Conservation (phyloP, 1,140 invertebrate species). For the Leptinotarsa defecta region DNA sequence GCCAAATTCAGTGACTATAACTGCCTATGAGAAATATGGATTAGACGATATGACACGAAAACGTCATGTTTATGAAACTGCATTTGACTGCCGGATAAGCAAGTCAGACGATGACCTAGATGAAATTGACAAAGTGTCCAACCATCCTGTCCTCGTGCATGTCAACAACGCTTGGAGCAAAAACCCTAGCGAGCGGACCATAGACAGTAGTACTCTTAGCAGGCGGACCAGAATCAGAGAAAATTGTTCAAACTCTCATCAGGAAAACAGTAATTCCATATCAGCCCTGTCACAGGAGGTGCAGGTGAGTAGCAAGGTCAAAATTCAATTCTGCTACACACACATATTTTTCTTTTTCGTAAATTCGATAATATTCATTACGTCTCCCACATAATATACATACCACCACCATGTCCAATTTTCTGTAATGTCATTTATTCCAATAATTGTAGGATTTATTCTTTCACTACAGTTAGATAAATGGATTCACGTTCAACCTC, state of each 20-base stretch:
- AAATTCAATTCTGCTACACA: too few species aligned
- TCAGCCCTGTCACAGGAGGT: slow-evolving; percentile 17
- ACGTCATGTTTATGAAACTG: slow-evolving; percentile 83
- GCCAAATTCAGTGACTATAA: slow-evolving; percentile 57
- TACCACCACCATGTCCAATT: too few species aligned
- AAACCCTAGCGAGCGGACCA: not conserved
- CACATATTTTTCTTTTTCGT: too few species aligned
- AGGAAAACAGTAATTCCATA: slow-evolving; percentile 15
- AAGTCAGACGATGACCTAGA: slow-evolving; percentile 82
- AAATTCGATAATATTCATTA: too few species aligned
- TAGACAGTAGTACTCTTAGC: slow-evolving; percentile 7
- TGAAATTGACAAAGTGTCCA: slow-evolving; percentile 78
- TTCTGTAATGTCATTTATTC: too few species aligned
- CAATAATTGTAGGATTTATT: too few species aligned
- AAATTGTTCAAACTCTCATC: slow-evolving; percentile 6
- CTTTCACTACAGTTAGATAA: too few species aligned
- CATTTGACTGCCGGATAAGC: slow-evolving; percentile 84
- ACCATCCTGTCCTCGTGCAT: slow-evolving; percentile 75
- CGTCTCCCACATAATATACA: too few species aligned
- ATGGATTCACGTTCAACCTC: too few species aligned
- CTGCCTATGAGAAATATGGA: slow-evolving; percentile 48
- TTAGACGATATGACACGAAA: slow-evolving; percentile 68
- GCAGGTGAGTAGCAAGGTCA: not conserved
- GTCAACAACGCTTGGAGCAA: slow-evolving; percentile 44
- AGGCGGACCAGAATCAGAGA: not conserved